Conservation (phyloP, 2,888 invertebrate genomes). For the Agrochola litura region DNA sequence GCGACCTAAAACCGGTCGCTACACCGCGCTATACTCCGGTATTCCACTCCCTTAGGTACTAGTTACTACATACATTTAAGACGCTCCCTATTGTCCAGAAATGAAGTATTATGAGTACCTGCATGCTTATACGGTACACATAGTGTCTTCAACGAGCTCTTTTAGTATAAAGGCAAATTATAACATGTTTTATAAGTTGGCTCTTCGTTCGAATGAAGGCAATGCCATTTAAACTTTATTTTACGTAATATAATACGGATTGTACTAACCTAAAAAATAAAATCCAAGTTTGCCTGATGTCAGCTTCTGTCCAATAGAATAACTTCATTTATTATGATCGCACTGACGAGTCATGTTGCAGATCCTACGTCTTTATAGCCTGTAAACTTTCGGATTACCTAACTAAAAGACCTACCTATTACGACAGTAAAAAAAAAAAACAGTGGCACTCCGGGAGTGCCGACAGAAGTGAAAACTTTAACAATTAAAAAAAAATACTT, state of each 20-base stretch:
- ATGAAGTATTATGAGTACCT: constrained; percentile 10
- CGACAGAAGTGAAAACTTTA: no score
- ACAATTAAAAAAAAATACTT: no score
- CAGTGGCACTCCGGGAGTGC: no score
- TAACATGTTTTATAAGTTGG: not conserved
- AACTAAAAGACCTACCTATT: not conserved
- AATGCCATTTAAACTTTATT: not conserved
- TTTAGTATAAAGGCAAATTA: not conserved
- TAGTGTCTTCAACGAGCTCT: not conserved
- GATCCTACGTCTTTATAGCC: not conserved
- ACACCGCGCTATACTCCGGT: constrained; percentile 17
- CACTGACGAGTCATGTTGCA: not conserved
- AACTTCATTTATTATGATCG: not conserved
- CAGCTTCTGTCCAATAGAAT: not conserved
- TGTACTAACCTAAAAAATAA: not conserved
- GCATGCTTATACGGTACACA: not conserved
- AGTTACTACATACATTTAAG: constrained; percentile 25
- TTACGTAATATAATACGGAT: not conserved
- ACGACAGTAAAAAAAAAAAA: not conserved
- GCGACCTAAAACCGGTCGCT: constrained; percentile 71
- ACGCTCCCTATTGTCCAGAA: constrained; percentile 19
- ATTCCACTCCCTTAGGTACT: constrained; percentile 33
- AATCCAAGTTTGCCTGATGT: not conserved
- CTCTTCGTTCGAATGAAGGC: not conserved
- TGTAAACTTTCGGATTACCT: not conserved